phyloP scores from a whole-genome alignment of 2,888 invertebrate genomes.

The Conistra vaccinii region DNA sequence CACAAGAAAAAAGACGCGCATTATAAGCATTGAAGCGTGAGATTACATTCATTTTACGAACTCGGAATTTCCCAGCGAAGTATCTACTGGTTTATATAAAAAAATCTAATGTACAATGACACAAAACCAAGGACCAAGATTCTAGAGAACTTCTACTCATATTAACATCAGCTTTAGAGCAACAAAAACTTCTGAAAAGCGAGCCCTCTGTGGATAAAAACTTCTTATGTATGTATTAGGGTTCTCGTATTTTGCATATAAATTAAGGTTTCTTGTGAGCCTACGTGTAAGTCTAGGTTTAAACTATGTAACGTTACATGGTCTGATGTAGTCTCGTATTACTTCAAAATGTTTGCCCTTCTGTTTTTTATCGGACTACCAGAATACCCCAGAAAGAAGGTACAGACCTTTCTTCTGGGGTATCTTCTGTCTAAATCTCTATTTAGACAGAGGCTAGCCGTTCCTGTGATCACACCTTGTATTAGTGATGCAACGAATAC shows the following conservation, averaged over 20 bases:
- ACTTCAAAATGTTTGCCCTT: not conserved
- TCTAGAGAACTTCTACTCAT: conserved; percentile 30
- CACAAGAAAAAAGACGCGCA: not conserved
- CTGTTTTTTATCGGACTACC: not conserved
- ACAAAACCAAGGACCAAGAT: conserved; percentile 5
- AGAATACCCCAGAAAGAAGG: too few relatives aligned
- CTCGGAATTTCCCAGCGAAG: not conserved
- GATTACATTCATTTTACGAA: not conserved
- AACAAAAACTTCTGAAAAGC: conserved; percentile 48
- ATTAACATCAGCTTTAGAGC: conserved; percentile 39
- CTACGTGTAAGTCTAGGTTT: not conserved
- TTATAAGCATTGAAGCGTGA: not conserved
- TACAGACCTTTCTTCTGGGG: not conserved
- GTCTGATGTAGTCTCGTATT: not conserved
- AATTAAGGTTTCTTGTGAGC: not conserved
- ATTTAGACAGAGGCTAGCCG: not conserved
- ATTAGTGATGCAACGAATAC: too few relatives aligned
- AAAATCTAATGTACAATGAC: conserved; percentile 14
- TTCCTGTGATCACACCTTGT: not conserved
- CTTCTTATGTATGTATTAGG: not conserved
- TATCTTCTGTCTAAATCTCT: too few relatives aligned
- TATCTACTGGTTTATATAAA: not conserved
- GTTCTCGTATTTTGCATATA: conserved; percentile 20
- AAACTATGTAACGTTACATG: not conserved
- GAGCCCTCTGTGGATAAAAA: conserved; percentile 7